Evolutionary conservation across 2,113 vertebrate genomes (phyloP).

Genomic region (Mirza zaza): DNA sequence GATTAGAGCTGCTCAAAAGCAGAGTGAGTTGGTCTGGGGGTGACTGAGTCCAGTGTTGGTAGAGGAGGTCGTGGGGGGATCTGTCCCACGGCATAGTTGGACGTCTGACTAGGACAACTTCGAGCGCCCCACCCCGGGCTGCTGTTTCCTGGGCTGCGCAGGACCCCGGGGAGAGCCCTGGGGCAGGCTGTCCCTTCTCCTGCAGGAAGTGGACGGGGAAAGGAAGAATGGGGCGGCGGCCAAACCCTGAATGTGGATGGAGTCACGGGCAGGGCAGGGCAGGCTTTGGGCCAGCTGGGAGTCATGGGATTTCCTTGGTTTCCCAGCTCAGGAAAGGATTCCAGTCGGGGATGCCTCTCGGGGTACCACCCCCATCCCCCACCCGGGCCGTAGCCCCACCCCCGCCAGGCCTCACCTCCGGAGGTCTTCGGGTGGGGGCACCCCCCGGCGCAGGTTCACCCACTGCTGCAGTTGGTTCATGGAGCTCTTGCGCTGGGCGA

Average conservation of each 20-base stretch:
- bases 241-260: not conserved
- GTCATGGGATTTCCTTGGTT: not conserved
- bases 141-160: not conserved
- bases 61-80: not conserved
- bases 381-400: fast-evolving
- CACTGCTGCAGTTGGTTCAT: slow-evolving; percentile 97
- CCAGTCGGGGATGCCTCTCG: not conserved
- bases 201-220: not conserved
- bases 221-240: not conserved
- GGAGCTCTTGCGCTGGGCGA: slow-evolving; percentile 96
- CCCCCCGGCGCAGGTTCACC: slow-evolving; percentile 92
- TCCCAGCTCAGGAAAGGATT: not conserved
- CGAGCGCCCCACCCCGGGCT: not conserved
- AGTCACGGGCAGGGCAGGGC: fast-evolving
- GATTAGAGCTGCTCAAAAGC: not conserved
- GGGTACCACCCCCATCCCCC: fast-evolving
- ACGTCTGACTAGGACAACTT: not conserved
- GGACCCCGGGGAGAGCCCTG: fast-evolving
- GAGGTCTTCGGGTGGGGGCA: slow-evolving; percentile 87
- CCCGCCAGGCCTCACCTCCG: slow-evolving; percentile 85
- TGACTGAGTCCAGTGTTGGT: not conserved
- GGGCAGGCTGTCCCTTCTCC: not conserved
- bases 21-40: not conserved
- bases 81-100: not conserved
- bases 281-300: not conserved